A percentile compares a stretch with the other conserved stretches of the same genome.
Evolutionary conservation across 92 coral and sea anemone genomes (phyloP).

Genomic region (Phenganax marumi): DNA sequence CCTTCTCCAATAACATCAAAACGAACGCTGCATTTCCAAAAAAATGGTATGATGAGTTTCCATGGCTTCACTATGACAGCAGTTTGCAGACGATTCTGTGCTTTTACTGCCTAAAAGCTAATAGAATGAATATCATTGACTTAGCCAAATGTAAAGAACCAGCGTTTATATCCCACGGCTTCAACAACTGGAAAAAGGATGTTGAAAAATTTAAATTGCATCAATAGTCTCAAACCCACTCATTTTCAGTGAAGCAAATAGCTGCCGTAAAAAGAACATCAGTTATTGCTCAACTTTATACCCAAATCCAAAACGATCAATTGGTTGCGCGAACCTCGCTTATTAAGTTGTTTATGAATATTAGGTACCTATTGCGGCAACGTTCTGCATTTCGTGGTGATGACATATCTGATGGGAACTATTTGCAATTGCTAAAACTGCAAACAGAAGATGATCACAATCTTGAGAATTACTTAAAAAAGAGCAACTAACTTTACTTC

Average conservation of each 20-base stretch:
- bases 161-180: background rate
- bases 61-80: constrained; percentile 9
- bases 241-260: constrained; percentile 9
- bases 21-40: constrained; percentile 8
- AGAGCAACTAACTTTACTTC: constrained; percentile 5
- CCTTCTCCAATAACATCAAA: background rate
- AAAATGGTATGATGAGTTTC: constrained; percentile 16
- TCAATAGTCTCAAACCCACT: constrained; percentile 6
- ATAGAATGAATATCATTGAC: background rate
- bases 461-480: background rate
- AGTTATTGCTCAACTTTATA: constrained; percentile 9
- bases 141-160: constrained; percentile 28
- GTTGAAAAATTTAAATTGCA: constrained; percentile 22
- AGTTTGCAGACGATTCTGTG: constrained; percentile 1
- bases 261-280: constrained; percentile 12
- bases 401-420: constrained; percentile 14
- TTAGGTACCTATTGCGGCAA: constrained; percentile 29
- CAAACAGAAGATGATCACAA: constrained; percentile 17
- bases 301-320: constrained; percentile 2
- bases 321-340: constrained; percentile 20
- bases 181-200: constrained; percentile 22
- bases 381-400: constrained; percentile 33
- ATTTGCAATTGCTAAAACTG: constrained; percentile 13
- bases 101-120: constrained; percentile 25
- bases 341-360: constrained; percentile 36